Base-by-base conservation (phyloP, 2,797 vertebrate genomes). In the Lophius americanus region DNA sequence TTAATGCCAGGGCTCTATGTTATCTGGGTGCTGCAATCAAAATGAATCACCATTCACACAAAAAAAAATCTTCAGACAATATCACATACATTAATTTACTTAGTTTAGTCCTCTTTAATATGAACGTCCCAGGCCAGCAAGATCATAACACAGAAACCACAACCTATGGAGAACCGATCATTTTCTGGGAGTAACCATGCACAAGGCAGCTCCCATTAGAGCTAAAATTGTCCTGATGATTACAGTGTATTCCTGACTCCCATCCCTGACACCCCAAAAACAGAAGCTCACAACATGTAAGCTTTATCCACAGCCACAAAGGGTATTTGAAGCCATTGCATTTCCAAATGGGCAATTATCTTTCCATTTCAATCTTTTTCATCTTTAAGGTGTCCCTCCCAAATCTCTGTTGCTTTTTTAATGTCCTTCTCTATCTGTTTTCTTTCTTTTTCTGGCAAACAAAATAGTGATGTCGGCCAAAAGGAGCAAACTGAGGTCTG, bases 111-210 rank as follows among this genome's bases (percentile, higher is more conserved):
- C 11, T 2, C 11, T 53, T 52, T 36, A 7, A 37, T 32, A 7
- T 59, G 2, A 49, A 49, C n/a, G 8, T 10, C 35, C 9, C 12
- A 37, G 10, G 12, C 9, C 9, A 54, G 46, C 38, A 32, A 49
- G 3, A 35, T 44, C 51, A 51, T 51, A 35, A 6, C 23, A 55
- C 1, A 13, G 14, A n/a, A 56, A 8, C n/a, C 48, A 52, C 32
- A 54, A 14, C 35, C 49, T 52, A 35, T 60, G 39, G 63, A 73
- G 62, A 66, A 55, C 57, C 1, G 2, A 47, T 74, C 8, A 60
- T 80, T 82, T 80, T 47, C 44, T 67, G 82, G 74, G 76, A 75
- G 69, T 70, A 58, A 63, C 76, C 75, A 51, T 60, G 55, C 33
- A 35, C 44, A 36, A 42, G 63, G 62, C 57, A 60, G 53, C 44